Conservation (phyloP, 2,797 vertebrate species). For the Sebastes itinus region DNA sequence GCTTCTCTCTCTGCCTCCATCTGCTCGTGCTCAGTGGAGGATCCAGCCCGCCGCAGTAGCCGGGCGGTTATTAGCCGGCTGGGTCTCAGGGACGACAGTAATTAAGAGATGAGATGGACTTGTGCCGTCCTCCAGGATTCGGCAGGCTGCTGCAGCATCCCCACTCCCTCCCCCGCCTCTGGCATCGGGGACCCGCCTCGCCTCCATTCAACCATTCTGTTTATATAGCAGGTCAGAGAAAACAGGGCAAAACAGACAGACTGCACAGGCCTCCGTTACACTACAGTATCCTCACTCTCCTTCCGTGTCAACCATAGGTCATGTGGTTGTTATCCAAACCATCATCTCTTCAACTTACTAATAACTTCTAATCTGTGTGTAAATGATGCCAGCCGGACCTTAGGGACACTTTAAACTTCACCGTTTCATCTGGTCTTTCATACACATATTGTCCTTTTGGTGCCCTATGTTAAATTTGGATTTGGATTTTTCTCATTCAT, state of each 20-base stretch:
- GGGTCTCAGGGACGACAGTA: slow-evolving; percentile 67
- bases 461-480: too few species aligned
- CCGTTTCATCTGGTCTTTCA: not conserved
- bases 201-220: slow-evolving; percentile 33
- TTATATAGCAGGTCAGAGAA: slow-evolving; percentile 51
- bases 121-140: slow-evolving; percentile 48
- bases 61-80: slow-evolving; percentile 63
- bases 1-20: slow-evolving; percentile 68
- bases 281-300: not conserved
- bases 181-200: slow-evolving; percentile 8
- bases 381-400: not conserved
- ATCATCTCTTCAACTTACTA: not conserved
- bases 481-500: too few species aligned
- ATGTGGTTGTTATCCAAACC: not conserved
- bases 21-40: slow-evolving; percentile 57
- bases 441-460: too few species aligned
- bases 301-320: slow-evolving; percentile 14
- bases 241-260: slow-evolving; percentile 45
- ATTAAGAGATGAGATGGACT: slow-evolving; percentile 75
- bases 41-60: slow-evolving; percentile 37
- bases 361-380: not conserved
- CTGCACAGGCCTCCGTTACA: not conserved
- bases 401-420: not conserved
- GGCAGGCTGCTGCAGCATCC: slow-evolving; percentile 34
- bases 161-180: too few species aligned